These are phyloP conservation scores for Montipora efflorescens DNA, from an alignment of 64 coral and sea anemone genomes.

Conservation along the genomic window DNA sequence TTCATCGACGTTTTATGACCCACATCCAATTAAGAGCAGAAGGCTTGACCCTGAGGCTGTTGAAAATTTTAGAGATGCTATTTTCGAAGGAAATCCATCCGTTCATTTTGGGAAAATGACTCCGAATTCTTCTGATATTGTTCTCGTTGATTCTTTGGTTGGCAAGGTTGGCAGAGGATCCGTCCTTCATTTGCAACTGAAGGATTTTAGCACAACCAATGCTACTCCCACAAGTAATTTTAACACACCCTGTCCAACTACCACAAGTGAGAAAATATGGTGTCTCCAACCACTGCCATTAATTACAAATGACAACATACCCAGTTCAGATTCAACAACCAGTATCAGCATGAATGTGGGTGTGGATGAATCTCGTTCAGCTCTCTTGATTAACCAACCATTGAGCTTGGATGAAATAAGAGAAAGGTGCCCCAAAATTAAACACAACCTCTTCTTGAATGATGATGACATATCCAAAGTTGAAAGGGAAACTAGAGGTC, in stretches of 20 bases:
- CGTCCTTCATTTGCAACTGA: conserved; percentile 82
- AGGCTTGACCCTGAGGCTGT: conserved; percentile 51
- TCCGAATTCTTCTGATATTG: conserved; percentile 23
- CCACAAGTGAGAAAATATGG: too few relatives aligned
- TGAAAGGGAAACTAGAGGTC: conserved; percentile 77
- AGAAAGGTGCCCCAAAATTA: conserved; percentile 62
- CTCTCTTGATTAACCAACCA: conserved; percentile 36
- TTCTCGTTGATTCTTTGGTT: conserved; percentile 60
- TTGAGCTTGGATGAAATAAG: conserved; percentile 74
- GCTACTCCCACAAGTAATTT: conserved; percentile 6
- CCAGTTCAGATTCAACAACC: not conserved
- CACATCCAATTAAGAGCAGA: conserved; percentile 64
- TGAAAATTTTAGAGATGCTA: conserved; percentile 57
- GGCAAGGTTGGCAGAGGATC: conserved; percentile 71
- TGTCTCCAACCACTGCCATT: not conserved
- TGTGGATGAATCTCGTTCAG: not conserved
- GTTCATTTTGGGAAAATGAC: conserved; percentile 83
- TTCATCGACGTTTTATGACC: conserved; percentile 65
- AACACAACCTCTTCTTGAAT: conserved; percentile 48
- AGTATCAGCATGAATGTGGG: not conserved
- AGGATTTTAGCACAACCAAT: conserved; percentile 44
- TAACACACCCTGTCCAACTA: not conserved
- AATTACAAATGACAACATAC: not conserved
- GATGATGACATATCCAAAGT: conserved; percentile 55
- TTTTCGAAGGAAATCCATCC: conserved; percentile 45